These are phyloP conservation scores for Prietella phreatophila DNA, from an alignment of 2,113 vertebrate species.

Conservation along the genomic window DNA sequence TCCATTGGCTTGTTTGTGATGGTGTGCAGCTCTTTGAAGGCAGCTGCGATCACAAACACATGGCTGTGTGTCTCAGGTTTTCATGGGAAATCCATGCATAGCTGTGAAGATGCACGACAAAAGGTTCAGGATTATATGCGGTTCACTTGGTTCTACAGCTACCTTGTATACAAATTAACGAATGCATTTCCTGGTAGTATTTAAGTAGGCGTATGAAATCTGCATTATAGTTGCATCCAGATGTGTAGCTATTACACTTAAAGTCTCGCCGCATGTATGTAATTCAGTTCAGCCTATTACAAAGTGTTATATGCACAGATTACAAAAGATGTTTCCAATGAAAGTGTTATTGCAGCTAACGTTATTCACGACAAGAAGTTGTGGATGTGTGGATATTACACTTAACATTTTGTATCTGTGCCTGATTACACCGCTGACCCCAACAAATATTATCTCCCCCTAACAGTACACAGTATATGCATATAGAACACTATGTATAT, in stretches of 20 bases:
- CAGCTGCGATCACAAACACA: constrained; percentile 18
- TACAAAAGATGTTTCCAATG: background rate
- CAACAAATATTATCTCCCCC: background rate
- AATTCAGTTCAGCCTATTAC: background rate
- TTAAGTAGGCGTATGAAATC: background rate
- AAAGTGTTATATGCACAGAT: background rate
- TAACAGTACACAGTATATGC: background rate
- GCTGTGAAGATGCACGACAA: background rate
- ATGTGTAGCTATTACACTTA: background rate
- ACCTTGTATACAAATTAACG: constrained; percentile 1
- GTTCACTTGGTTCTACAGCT: background rate
- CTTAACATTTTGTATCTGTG: background rate
- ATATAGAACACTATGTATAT: background rate
- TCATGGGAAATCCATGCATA: background rate
- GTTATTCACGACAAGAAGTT: background rate
- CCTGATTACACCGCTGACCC: background rate
- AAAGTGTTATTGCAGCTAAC: background rate
- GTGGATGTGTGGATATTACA: background rate
- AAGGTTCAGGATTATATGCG: background rate
- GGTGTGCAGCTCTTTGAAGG: background rate
- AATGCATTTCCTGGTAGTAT: background rate
- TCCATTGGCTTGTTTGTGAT: constrained; percentile 15
- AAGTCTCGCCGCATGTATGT: background rate
- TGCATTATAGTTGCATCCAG: background rate
- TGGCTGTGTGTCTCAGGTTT: background rate